phyloP scores from a whole-genome alignment of 1,140 invertebrate species.

The Batillaria attramentaria region DNA sequence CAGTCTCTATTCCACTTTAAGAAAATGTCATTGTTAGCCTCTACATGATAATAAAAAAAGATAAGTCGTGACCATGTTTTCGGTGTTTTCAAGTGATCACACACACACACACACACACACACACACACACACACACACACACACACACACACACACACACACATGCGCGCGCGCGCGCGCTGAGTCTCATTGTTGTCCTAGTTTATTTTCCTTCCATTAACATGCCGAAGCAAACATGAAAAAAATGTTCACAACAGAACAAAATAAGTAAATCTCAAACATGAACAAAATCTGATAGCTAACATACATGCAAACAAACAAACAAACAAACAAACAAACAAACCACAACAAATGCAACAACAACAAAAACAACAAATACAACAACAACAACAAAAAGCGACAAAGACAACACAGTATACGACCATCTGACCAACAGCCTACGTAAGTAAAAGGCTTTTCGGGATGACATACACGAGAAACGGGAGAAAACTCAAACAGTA shows the following conservation, averaged over 20 bases:
- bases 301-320: neutral
- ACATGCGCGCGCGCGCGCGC: neutral
- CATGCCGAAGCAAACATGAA: neutral
- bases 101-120: neutral
- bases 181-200: neutral
- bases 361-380: too few species aligned
- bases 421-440: too few species aligned
- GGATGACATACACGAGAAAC: too few species aligned
- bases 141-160: neutral
- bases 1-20: neutral
- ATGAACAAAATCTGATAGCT: neutral
- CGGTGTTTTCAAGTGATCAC: neutral
- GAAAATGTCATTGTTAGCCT: neutral
- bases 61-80: neutral
- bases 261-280: too few species aligned
- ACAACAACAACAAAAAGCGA: too few species aligned
- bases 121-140: neutral
- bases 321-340: too few species aligned
- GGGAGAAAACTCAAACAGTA: too few species aligned
- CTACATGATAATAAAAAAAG: neutral
- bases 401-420: too few species aligned
- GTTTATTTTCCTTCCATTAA: neutral
- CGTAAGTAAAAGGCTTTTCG: too few species aligned
- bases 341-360: too few species aligned
- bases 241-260: too few species aligned